phyloP scores from a whole-genome alignment of 2,113 vertebrate species.

The Toxostoma redivivum region DNA sequence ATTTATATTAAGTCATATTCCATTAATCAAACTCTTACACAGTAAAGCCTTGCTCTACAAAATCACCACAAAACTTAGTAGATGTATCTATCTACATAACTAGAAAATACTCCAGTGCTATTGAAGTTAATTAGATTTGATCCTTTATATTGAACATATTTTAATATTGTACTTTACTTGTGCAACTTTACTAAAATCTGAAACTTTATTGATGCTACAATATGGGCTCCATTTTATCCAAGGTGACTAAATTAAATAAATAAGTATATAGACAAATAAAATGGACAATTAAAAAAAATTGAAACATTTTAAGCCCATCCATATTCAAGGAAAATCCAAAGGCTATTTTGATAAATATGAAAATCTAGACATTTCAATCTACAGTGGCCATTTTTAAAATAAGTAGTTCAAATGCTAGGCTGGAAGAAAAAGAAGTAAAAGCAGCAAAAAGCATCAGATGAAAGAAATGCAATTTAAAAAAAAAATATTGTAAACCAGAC shows the following conservation, averaged over 20 bases:
- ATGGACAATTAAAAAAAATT: not conserved
- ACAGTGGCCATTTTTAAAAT: not conserved
- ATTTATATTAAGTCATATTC: not conserved
- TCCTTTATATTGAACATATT: not conserved
- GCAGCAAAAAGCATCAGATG: not conserved
- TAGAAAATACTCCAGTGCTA: not conserved
- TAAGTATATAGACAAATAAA: not conserved
- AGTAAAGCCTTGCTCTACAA: not conserved
- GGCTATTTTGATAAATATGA: not conserved
- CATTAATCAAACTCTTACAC: not conserved
- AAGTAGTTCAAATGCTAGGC: not conserved
- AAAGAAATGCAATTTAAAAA: not conserved
- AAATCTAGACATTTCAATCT: not conserved
- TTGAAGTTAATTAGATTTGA: not conserved
- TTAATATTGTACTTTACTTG: not conserved
- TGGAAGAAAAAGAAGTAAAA: slow-evolving; percentile 1
- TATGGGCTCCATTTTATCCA: not conserved
- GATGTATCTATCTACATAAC: not conserved
- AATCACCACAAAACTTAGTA: not conserved
- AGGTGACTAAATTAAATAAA: not conserved
- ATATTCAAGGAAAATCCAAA: not conserved
- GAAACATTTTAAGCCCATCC: not conserved
- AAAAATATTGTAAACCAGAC: not conserved
- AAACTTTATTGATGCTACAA: not conserved
- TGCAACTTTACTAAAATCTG: not conserved